Conservation (phyloP, 2,113 vertebrate species). For the Corythaeola cristata region DNA sequence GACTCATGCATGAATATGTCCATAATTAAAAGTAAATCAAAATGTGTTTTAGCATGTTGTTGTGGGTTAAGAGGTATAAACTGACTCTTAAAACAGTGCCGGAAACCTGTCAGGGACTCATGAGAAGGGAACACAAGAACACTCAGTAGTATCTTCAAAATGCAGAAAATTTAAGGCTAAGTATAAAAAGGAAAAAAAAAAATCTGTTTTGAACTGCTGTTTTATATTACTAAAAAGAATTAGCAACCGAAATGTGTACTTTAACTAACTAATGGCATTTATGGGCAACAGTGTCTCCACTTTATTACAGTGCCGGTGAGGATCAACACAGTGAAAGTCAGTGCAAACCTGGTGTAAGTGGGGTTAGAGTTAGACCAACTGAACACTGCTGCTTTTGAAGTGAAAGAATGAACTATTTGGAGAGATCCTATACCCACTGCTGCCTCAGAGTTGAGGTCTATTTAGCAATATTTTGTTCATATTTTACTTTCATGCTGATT, state of each 20-base stretch:
- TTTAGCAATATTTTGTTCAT: background rate
- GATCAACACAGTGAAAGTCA: background rate
- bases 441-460: background rate
- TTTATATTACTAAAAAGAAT: background rate
- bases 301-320: background rate
- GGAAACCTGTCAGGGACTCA: background rate
- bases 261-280: background rate
- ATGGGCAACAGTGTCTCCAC: background rate
- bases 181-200: background rate
- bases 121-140: background rate
- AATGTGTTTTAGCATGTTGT: background rate
- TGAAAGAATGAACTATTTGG: background rate
- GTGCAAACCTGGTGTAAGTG: background rate
- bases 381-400: background rate
- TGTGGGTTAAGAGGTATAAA: background rate
- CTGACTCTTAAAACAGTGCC: background rate
- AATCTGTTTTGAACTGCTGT: background rate
- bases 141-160: background rate
- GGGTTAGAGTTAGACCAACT: background rate
- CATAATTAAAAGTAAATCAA: background rate
- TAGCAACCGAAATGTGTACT: background rate
- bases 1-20: background rate
- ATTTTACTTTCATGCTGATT: constrained; percentile 1
- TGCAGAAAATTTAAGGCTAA: background rate
- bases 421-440: background rate